Conservation (phyloP, 1,140 invertebrate species). For the Heliconius nattereri region DNA sequence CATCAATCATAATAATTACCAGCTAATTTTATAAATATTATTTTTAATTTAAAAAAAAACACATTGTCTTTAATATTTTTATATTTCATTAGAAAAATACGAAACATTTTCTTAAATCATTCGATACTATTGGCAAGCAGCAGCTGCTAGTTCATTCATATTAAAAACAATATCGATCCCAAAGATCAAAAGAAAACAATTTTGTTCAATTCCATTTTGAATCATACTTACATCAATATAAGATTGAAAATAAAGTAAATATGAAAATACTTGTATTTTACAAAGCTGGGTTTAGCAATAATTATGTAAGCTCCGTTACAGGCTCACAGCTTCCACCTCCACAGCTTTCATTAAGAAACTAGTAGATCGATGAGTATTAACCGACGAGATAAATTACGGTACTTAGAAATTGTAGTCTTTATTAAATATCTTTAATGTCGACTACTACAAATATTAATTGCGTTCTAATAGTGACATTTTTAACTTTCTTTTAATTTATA, state of each 20-base stretch:
- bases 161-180: slow-evolving; percentile 6
- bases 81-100: background rate
- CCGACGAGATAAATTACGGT: slow-evolving; percentile 17
- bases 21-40: no score
- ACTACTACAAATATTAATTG: background rate
- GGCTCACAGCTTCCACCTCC: slow-evolving; percentile 22
- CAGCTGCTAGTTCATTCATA: slow-evolving; percentile 12
- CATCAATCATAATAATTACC: no score
- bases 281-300: slow-evolving; percentile 17
- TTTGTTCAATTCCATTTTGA: background rate
- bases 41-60: no score
- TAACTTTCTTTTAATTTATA: background rate
- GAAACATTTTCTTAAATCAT: background rate
- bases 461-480: background rate
- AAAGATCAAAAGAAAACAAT: slow-evolving; percentile 7
- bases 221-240: background rate
- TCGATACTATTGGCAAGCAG: slow-evolving; percentile 12
- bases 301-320: slow-evolving; percentile 25
- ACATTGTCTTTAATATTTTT: no score
- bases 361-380: slow-evolving; percentile 22
- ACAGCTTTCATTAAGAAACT: slow-evolving; percentile 24
- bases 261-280: slow-evolving; percentile 3
- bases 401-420: slow-evolving; percentile 18
- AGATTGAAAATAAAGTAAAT: background rate
- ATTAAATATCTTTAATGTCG: slow-evolving; percentile 1